Base-by-base conservation (phyloP, 2,888 invertebrate genomes). In the Eupithecia dodoneata region DNA sequence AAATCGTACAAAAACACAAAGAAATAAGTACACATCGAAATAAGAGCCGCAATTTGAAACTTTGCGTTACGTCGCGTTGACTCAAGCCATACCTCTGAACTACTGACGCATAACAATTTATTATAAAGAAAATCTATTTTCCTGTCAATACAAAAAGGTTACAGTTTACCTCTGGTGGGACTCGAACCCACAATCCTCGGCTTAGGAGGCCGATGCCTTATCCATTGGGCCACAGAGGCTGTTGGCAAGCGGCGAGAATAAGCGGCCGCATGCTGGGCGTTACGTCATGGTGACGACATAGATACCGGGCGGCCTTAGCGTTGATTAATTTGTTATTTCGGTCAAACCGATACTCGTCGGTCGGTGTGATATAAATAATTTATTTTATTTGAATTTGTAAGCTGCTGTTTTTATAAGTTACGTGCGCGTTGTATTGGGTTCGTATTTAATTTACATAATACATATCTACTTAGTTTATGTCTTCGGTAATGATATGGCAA, bases 171-270 rank as follows among this genome's bases (percentile, higher is more conserved):
- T 97, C 97, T 97, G 97, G 97, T 97, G 97, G 97, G 97, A 97
- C 97, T 97, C 97, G 97, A 97, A 97, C 97, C 97, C 97, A 96
- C 97, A 96, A 96, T 97, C 97, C 97, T 96, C 97, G 97, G 97
- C 97, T 97, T 97, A 97, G 97, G 97, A 97, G 97, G 97, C 97
- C 97, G 97, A 96, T 97, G 97, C 97, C 97, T 97, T 97, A 97
- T 97, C 97, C 97, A 97, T 97, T 97, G 96, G 97, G 97, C 97
- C 97, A 97, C 97, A 97, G 97, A 97, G 97, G 97, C 97, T 90
- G 83, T 91, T 99, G 99, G 79, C 97, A 97, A 97, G 97, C 93
- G 98, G 98, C 76, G 80, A 98, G 96, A 89, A 97, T 97, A 74
- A 97, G 97, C 93, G 80, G 83, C 85, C 88, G 73, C 83, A 84